Conservation (phyloP, 2,888 invertebrate species). For the Eupithecia pulchellata region DNA sequence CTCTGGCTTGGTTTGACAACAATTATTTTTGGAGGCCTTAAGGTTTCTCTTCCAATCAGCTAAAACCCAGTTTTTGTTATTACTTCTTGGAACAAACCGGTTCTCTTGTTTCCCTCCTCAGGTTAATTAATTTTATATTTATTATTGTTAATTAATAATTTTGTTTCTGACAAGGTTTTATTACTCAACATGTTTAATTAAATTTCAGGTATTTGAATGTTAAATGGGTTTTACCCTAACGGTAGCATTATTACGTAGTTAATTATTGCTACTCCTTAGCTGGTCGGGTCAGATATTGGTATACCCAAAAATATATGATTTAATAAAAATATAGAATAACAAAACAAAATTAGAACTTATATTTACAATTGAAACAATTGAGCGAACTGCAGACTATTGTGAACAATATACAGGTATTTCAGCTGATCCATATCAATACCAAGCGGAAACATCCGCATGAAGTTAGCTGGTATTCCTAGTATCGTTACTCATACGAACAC, state of each 20-base stretch:
- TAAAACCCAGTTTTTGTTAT: conserved; percentile 37
- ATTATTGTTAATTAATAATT: conserved; percentile 33
- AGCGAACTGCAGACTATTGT: no score
- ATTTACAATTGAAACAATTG: no score
- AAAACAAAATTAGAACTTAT: no score
- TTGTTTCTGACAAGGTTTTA: conserved; percentile 10
- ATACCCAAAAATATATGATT: no score
- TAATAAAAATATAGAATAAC: no score
- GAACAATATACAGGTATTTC: no score
- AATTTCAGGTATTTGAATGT: background rate
- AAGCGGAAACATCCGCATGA: no score
- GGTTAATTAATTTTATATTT: conserved; percentile 17
- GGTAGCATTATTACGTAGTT: background rate
- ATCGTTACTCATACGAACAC: background rate
- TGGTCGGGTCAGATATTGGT: background rate
- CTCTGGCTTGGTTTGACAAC: conserved; percentile 25
- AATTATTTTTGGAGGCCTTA: conserved; percentile 23
- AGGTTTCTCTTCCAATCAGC: conserved; percentile 11
- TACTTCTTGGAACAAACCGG: conserved; percentile 44
- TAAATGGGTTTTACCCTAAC: background rate
- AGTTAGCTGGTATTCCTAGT: no score
- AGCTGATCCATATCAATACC: no score
- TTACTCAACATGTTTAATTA: background rate
- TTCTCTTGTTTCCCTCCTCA: conserved; percentile 37
- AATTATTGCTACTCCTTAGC: background rate